Base-by-base conservation (phyloP, 2,888 invertebrate species). In the Encarsia formosa region DNA sequence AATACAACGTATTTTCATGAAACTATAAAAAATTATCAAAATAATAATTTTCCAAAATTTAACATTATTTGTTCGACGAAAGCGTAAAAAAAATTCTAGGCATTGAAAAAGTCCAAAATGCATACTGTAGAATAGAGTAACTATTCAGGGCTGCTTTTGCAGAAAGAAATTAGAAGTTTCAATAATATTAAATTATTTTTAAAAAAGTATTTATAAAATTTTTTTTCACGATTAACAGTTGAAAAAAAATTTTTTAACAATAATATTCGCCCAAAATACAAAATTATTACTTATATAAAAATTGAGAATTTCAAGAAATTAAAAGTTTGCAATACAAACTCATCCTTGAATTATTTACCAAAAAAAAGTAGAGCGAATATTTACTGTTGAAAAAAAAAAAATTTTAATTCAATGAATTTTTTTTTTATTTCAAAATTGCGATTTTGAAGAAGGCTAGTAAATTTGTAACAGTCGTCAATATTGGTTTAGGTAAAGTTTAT, bases 291-390 rank as follows among this genome's bases (percentile, higher is more conserved):
- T 29, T 5, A 40, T 16, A 31, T 45, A 2, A 29, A 31, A 29
- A 42, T 45, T 34, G 52, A 51, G 51, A 54, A 43, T 49, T 61
- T 59, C 70, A 69, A 71, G 66, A 66, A 71, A 70, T 71, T 52
- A 57, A 63, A 67, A 68, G 68, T 71, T 71, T 70, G 71, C 66
- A 6, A 53, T 49, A 56, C 67, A 70, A 70, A 71, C 67, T 68
- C 62, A 68, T 70, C 65, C 69, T 66, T 69, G 70, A 67, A 55
- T 53, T 59, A 35, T 54, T 43, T 44, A 40, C 51, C 52, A 26
- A 43, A 39, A n/a, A 51, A 44, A 35, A 46, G 50, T 18, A 26
- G 32, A 53, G 44, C 24, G 32, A 53, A 44, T 38, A 29, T 46
- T 41, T 49, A 35, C 44, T 48, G 50, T 54, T 50, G 31, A 53